Evolutionary conservation across 2,113 vertebrate species (phyloP).

Genomic region (Psilopogon haemacephalus): DNA sequence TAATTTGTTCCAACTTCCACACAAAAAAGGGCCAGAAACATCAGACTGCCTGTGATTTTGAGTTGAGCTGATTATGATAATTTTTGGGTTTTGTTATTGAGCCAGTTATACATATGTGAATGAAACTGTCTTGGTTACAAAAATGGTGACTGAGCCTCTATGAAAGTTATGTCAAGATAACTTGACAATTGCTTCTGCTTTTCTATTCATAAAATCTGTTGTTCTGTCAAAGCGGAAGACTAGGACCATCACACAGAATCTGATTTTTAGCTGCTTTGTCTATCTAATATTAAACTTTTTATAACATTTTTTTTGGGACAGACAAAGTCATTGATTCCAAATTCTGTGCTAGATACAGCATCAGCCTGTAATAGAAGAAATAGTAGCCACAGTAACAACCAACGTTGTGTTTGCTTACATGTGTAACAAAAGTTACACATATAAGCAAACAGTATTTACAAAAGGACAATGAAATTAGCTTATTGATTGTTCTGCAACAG

Average conservation of each 20-base stretch:
- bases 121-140: not conserved
- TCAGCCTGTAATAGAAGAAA: not conserved
- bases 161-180: not conserved
- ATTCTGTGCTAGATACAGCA: not conserved
- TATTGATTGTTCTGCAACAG: not conserved
- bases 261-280: not conserved
- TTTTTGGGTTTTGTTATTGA: not conserved
- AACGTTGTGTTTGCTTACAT: no score
- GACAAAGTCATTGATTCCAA: not conserved
- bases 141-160: not conserved
- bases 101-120: not conserved
- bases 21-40: not conserved
- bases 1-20: not conserved
- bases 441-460: not conserved
- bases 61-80: not conserved
- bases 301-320: not conserved
- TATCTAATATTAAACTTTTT: not conserved
- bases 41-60: accelerated
- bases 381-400: not conserved
- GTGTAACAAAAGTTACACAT: no score
- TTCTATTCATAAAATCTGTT: not conserved
- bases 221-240: not conserved
- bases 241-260: not conserved
- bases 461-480: not conserved
- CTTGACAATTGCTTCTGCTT: not conserved